These are phyloP conservation scores for Calameuta filiformis DNA, from an alignment of 2,888 invertebrate species.

Conservation along the genomic window DNA sequence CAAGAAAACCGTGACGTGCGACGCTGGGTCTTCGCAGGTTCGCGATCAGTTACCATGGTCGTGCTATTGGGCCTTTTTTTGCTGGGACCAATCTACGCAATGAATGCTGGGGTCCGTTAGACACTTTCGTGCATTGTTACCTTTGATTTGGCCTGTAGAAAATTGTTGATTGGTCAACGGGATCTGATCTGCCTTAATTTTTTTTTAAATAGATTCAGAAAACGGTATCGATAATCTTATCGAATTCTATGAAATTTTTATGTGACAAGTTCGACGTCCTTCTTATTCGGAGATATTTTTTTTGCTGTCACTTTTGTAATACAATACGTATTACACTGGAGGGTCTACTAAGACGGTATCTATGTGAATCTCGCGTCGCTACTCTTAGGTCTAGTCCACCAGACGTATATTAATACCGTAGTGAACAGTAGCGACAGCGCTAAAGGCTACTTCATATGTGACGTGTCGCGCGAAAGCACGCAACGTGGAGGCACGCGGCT, in stretches of 20 bases:
- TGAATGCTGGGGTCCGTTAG: background rate
- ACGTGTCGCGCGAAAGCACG: conserved; percentile 36
- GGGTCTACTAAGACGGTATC: background rate
- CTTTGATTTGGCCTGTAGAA: background rate
- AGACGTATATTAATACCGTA: background rate
- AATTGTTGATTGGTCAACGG: background rate
- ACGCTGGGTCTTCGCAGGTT: background rate
- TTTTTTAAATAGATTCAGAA: background rate
- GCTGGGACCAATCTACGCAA: background rate
- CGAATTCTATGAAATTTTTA: background rate
- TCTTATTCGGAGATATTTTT: background rate
- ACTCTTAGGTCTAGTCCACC: background rate
- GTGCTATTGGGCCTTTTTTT: background rate
- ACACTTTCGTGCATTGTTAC: background rate
- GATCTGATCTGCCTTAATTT: background rate
- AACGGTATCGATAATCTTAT: background rate
- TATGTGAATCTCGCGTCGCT: background rate
- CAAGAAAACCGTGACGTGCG: background rate
- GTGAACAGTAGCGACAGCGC: background rate
- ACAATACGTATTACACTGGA: background rate
- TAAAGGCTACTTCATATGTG: background rate
- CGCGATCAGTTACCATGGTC: background rate
- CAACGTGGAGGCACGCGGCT: conserved; percentile 52
- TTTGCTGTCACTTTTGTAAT: background rate
- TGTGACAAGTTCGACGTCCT: background rate